Conservation (phyloP, 2,113 vertebrate genomes). For the Etia nguti region DNA sequence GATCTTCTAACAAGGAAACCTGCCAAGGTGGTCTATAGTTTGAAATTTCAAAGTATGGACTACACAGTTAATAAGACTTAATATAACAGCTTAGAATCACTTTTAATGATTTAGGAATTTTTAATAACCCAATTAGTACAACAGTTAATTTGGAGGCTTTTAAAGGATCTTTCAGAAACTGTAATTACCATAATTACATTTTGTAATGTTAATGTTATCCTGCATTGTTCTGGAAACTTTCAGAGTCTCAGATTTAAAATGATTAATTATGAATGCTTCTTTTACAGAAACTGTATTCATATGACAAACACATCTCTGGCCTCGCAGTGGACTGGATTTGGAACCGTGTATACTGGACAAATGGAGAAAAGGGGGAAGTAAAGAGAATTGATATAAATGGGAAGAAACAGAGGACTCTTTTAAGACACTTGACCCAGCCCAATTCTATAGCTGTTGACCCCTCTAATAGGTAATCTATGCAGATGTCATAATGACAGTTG, state of each 20-base stretch:
- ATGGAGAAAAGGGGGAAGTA: conserved; percentile 79
- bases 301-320: conserved; percentile 81
- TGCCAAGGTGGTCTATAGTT: not conserved
- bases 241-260: not conserved
- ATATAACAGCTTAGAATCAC: not conserved
- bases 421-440: conserved; percentile 74
- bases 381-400: conserved; percentile 78
- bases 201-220: not conserved
- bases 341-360: conserved; percentile 81
- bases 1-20: not conserved
- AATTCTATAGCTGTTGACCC: conserved; percentile 79
- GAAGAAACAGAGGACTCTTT: conserved; percentile 73
- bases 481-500: not conserved
- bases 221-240: not conserved
- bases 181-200: not conserved
- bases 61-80: not conserved
- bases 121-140: not conserved
- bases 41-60: not conserved
- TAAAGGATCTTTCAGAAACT: not conserved
- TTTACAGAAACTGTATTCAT: conserved; percentile 79
- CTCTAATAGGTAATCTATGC: conserved; percentile 77
- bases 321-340: conserved; percentile 89
- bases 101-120: not conserved
- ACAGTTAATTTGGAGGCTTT: not conserved
- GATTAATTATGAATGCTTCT: not conserved